Percentiles rank a stretch among this genome's conserved stretches.
These are phyloP conservation scores for Galeruca laticollis DNA, from an alignment of 2,888 invertebrate genomes.

Conservation along the genomic window DNA sequence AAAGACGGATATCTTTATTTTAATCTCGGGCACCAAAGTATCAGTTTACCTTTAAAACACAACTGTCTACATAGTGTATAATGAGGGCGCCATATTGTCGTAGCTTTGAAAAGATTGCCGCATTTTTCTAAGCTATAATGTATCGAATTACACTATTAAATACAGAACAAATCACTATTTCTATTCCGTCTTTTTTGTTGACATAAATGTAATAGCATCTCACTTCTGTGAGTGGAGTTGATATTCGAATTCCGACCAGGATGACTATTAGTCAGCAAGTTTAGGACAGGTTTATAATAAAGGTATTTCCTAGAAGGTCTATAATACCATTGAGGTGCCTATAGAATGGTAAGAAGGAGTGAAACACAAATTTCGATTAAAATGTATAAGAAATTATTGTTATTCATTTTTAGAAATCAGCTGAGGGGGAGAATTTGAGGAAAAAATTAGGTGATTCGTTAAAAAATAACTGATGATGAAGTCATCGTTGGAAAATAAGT, in stretches of 20 bases:
- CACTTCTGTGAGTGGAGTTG: not conserved
- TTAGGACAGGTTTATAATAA: constrained; percentile 25
- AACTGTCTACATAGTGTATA: too few relatives aligned
- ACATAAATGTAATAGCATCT: too few relatives aligned
- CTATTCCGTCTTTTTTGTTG: not conserved
- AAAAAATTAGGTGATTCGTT: too few relatives aligned
- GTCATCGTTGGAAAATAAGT: too few relatives aligned
- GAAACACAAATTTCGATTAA: not conserved
- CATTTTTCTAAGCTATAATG: too few relatives aligned
- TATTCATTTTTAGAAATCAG: too few relatives aligned
- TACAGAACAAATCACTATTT: not conserved
- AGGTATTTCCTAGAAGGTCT: constrained; percentile 20
- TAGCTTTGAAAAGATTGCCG: too few relatives aligned
- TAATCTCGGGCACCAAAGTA: too few relatives aligned
- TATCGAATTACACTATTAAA: not conserved
- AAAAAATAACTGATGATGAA: too few relatives aligned
- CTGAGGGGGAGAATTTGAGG: not conserved
- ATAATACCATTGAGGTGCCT: not conserved
- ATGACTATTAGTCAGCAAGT: constrained; percentile 11
- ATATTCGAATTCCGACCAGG: not conserved
- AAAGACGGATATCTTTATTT: too few relatives aligned
- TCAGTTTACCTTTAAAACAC: too few relatives aligned
- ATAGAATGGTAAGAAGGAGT: not conserved
- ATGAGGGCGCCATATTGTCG: too few relatives aligned
- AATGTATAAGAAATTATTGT: not conserved